These are phyloP conservation scores for Clitarchus hookeri DNA, from an alignment of 2,888 invertebrate species.

Conservation along the genomic window DNA sequence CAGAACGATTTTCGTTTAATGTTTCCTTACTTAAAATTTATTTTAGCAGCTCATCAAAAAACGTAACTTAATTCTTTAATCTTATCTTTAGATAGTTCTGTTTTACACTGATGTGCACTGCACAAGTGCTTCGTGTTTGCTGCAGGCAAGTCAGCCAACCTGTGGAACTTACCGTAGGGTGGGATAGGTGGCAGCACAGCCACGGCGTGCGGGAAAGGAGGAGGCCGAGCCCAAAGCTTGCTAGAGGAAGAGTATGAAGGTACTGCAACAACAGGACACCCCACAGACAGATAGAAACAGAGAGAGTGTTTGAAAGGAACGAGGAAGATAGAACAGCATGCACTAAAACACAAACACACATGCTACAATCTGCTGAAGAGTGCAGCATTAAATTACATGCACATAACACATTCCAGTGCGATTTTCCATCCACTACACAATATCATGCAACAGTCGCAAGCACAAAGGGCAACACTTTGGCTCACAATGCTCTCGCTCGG, in stretches of 20 bases:
- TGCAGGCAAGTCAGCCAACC: neutral
- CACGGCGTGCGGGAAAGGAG: conserved; percentile 54
- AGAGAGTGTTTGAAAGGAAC: neutral
- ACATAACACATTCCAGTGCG: neutral
- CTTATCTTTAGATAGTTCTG: too few relatives aligned
- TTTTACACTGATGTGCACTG: neutral
- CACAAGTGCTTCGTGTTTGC: neutral
- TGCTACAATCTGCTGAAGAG: neutral
- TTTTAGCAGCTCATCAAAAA: neutral
- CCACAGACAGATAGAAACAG: conserved; percentile 34
- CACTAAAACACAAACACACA: neutral
- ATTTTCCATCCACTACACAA: neutral
- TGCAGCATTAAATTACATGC: neutral
- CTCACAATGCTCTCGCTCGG: too few relatives aligned
- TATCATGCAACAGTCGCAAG: conserved; percentile 1
- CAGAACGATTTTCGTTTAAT: too few relatives aligned
- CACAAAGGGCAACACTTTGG: neutral
- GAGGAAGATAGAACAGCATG: neutral
- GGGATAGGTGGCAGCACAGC: conserved; percentile 65
- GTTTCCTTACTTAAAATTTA: neutral
- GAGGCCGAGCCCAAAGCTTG: conserved; percentile 38
- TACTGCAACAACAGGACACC: conserved; percentile 37
- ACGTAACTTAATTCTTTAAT: neutral
- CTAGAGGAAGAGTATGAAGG: conserved; percentile 34
- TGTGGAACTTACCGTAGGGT: conserved; percentile 48